These are phyloP conservation scores for Marasmarcha lunaedactyla DNA, from an alignment of 2,888 invertebrate species.

Conservation along the genomic window DNA sequence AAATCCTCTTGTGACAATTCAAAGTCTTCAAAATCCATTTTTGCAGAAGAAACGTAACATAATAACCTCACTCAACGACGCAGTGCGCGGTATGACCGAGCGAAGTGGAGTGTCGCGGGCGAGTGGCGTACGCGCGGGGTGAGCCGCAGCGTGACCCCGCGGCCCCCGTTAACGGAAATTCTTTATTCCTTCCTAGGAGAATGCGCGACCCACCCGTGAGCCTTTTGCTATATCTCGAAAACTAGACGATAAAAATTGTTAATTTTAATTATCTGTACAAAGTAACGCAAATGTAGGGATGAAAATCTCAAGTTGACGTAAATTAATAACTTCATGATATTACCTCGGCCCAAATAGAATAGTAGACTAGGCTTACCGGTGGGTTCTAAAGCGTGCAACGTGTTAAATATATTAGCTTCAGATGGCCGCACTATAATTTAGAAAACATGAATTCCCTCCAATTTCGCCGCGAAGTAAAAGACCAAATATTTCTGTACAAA, in stretches of 20 bases:
- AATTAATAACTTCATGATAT: conserved; percentile 10
- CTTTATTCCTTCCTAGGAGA: conserved; percentile 3
- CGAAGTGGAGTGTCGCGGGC: neutral
- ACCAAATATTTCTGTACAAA: too few species aligned
- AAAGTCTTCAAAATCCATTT: neutral
- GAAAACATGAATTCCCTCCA: too few species aligned
- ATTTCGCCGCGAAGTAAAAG: too few species aligned
- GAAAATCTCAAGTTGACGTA: conserved; percentile 12
- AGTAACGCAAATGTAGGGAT: conserved; percentile 9
- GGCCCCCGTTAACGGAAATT: conserved; percentile 7
- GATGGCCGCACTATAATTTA: too few species aligned
- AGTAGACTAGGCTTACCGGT: neutral
- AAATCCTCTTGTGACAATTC: neutral
- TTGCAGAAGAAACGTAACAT: neutral
- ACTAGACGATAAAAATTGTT: conserved; percentile 8
- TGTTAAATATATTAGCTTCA: too few species aligned
- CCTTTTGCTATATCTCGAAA: conserved; percentile 5
- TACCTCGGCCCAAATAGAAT: conserved; percentile 7
- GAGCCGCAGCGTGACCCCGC: conserved; percentile 8
- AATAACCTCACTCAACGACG: neutral
- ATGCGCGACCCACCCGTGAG: conserved; percentile 3
- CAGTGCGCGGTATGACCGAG: neutral
- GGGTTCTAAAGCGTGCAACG: neutral
- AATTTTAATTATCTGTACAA: conserved; percentile 8
- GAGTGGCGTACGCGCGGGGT: conserved; percentile 1